Evolutionary conservation across 2,888 invertebrate species (phyloP), one percentile per base, ranked within the genome.

Genomic region (Hyles lineata): DNA sequence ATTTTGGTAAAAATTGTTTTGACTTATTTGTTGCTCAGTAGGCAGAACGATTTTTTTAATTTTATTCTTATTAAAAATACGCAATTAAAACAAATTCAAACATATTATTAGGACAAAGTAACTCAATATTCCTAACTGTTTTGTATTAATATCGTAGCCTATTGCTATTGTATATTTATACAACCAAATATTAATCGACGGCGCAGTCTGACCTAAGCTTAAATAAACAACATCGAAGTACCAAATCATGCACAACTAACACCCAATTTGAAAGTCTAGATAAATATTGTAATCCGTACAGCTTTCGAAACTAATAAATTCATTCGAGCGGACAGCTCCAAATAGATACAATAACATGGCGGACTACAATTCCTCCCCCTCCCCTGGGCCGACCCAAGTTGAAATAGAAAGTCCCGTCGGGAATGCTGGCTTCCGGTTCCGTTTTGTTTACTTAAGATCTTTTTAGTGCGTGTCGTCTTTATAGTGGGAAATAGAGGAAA

Each of bases 341-440:
- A 62, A 62, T 62, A 62, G 21, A 62, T 8, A 29, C 35, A 62
- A 62, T 35, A 32, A 62, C n/a, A 62, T 35, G 62, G 35, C 35
- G 7, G 35, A 21, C 5, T 63, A 35, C 2, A 19, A 29, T 61
- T 63, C 35, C 43, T 23, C 43, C 11, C 21, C 15, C 35, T 43
- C 21, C 4, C 21, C 25, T 21, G 63, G 43, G 63, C 21, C 63
- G 11, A 35, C 63, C 63, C 63, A 43, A 21, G 63, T 63, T 63
- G 63, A 43, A 63, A 63, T n/a, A 63, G 35, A 63, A 63, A 43
- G 63, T 63, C 43, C 63, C 43, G 11, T n/a, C 35, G 63, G 35
- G 55, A 58, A 19, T n/a, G 21, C 58, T 25, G 15, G 43, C 21
- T 32, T 35, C 21, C 63, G 63, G 9, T 15, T 63, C 35, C 35